Evolutionary conservation across 2,797 vertebrate genomes (phyloP).

Genomic region (Clarias platycephalus): DNA sequence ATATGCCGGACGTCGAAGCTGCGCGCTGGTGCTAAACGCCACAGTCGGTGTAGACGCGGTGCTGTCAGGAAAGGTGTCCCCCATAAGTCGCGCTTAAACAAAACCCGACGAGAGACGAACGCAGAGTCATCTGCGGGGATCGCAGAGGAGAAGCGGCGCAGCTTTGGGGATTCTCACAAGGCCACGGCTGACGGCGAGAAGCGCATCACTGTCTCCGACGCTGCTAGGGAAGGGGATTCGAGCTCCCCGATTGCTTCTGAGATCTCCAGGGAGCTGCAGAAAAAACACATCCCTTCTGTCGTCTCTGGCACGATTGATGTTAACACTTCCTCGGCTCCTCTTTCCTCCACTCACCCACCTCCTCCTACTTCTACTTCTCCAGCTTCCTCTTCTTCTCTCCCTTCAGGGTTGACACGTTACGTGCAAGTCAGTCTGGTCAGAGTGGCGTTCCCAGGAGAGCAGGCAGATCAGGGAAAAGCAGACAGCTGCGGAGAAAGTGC

Average conservation of each 20-base stretch:
- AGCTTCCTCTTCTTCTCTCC: constrained; percentile 33
- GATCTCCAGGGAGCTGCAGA: constrained; percentile 52
- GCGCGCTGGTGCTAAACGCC: background rate
- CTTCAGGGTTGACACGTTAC: constrained; percentile 71
- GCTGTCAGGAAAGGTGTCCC: constrained; percentile 15
- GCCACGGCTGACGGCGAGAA: constrained; percentile 31
- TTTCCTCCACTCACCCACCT: constrained; percentile 26
- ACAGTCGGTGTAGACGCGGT: background rate
- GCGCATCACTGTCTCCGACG: constrained; percentile 27
- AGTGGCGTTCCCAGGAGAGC: constrained; percentile 59
- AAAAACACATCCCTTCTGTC: constrained; percentile 50
- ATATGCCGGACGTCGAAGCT: constrained; percentile 36
- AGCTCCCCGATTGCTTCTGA: constrained; percentile 47
- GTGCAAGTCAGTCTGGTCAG: constrained; percentile 73
- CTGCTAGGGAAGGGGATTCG: constrained; percentile 49
- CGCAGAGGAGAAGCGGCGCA: constrained; percentile 4
- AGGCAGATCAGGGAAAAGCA: constrained; percentile 40
- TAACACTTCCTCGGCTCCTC: constrained; percentile 12
- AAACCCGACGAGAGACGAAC: constrained; percentile 25
- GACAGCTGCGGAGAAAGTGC: constrained; percentile 5
- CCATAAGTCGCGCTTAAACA: constrained; percentile 12
- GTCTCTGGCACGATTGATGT: constrained; percentile 27
- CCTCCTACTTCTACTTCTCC: constrained; percentile 14
- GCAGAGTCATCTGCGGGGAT: constrained; percentile 10
- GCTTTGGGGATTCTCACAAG: constrained; percentile 45